Evolutionary conservation across 2,888 invertebrate genomes (phyloP).

Genomic region (Zygaena filipendulae): DNA sequence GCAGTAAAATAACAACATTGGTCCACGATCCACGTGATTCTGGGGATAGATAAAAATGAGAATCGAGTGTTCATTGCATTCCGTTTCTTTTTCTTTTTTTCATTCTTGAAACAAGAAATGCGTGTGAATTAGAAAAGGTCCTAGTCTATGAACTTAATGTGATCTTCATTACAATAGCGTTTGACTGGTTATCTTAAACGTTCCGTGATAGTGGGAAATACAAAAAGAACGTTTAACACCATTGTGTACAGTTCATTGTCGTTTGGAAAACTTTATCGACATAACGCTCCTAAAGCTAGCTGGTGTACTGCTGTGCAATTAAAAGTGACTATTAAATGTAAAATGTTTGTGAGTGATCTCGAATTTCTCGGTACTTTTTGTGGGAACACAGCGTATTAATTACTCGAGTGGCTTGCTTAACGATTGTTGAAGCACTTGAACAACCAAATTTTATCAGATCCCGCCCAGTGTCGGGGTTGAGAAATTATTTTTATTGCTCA

Average conservation of each 20-base stretch:
- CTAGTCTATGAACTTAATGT: too few species aligned
- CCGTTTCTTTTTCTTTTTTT: too few species aligned
- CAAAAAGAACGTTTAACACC: too few species aligned
- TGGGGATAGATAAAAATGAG: too few species aligned
- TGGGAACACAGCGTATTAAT: slow-evolving; percentile 29
- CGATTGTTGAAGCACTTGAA: slow-evolving; percentile 19
- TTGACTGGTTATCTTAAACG: too few species aligned
- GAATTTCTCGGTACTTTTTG: slow-evolving; percentile 22
- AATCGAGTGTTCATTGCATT: too few species aligned
- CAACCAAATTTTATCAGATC: slow-evolving; percentile 26
- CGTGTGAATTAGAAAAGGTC: background rate
- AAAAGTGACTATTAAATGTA: slow-evolving; percentile 26
- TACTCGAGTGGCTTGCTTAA: slow-evolving; percentile 18
- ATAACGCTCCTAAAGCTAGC: slow-evolving; percentile 14
- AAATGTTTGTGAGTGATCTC: slow-evolving; percentile 22
- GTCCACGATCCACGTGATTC: too few species aligned
- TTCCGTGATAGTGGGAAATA: too few species aligned
- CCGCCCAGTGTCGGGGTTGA: slow-evolving; percentile 13
- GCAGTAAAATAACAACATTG: too few species aligned
- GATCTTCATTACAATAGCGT: too few species aligned
- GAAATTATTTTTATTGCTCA: too few species aligned
- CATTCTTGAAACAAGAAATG: slow-evolving; percentile 6
- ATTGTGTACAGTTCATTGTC: too few species aligned
- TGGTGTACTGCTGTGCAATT: slow-evolving; percentile 21
- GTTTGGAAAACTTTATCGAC: slow-evolving; percentile 7